These are phyloP conservation scores for Choreutis nemorana DNA, from an alignment of 2,888 invertebrate species.

Conservation along the genomic window DNA sequence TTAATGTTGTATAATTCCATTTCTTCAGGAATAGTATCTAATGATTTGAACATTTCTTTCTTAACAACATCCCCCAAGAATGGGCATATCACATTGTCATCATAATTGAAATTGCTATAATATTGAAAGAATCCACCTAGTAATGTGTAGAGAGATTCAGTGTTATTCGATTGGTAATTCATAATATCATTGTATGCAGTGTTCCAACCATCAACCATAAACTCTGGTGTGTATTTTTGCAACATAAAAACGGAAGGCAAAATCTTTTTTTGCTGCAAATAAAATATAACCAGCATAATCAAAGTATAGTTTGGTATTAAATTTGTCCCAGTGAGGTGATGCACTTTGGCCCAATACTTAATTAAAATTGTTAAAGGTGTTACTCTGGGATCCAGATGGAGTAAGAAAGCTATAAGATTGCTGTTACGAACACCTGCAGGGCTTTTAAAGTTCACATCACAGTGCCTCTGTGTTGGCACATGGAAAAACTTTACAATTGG, in stretches of 20 bases:
- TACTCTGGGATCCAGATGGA: conserved; percentile 63
- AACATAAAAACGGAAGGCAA: conserved; percentile 63
- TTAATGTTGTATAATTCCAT: conserved; percentile 42
- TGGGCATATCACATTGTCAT: conserved; percentile 63
- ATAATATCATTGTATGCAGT: conserved; percentile 49
- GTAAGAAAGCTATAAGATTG: conserved; percentile 65
- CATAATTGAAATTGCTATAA: conserved; percentile 66
- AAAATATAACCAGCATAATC: conserved; percentile 72
- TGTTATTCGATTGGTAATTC: conserved; percentile 17
- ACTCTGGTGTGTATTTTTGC: conserved; percentile 25
- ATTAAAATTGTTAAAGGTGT: conserved; percentile 69
- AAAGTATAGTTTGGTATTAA: conserved; percentile 74
- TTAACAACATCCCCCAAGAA: conserved; percentile 58
- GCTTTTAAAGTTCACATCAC: conserved; percentile 78
- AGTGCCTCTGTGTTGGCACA: conserved; percentile 60
- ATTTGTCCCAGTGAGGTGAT: conserved; percentile 62
- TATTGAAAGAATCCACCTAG: conserved; percentile 71
- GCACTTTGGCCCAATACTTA: conserved; percentile 77
- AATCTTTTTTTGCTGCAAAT: conserved; percentile 69
- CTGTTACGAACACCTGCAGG: conserved; percentile 74
- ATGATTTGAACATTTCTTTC: conserved; percentile 29
- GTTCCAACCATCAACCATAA: conserved; percentile 65
- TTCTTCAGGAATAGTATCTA: conserved; percentile 17
- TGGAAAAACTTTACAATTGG: conserved; percentile 81
- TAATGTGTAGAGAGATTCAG: conserved; percentile 48